phyloP scores from a whole-genome alignment of 2,797 vertebrate genomes.

The Trichosurus vulpecula region DNA sequence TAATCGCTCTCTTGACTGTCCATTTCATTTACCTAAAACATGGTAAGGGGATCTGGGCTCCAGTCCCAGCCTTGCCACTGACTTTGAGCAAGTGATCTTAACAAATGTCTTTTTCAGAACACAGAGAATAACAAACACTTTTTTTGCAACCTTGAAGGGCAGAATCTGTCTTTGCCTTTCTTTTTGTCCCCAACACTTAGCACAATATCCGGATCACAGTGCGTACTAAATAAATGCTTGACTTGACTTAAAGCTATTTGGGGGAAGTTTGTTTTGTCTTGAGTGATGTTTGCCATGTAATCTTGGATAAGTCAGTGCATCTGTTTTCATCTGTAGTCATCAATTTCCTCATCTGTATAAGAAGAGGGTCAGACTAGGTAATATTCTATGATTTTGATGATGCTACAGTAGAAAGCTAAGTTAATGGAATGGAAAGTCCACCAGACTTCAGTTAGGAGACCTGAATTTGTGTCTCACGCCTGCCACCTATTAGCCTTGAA shows the following conservation, averaged over 20 bases:
- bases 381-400: neutral
- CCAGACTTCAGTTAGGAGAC: neutral
- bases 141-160: neutral
- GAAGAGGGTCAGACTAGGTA: neutral
- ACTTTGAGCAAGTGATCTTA: constrained; percentile 25
- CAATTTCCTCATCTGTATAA: neutral
- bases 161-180: neutral
- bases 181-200: neutral
- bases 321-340: neutral
- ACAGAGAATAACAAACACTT: neutral
- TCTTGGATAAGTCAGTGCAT: neutral
- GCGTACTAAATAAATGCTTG: neutral
- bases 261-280: neutral
- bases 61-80: neutral
- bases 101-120: constrained; percentile 16
- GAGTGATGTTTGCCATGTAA: neutral
- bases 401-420: neutral
- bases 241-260: neutral
- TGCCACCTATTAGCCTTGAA: neutral
- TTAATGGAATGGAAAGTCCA: neutral
- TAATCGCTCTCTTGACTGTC: constrained; percentile 40
- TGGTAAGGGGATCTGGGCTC: neutral
- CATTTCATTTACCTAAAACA: neutral
- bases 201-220: neutral
- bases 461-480: neutral